Percentiles rank a stretch among this genome's conserved stretches.
Conservation (phyloP, 2,113 vertebrate genomes). For the Entosphenus tridentatus region DNA sequence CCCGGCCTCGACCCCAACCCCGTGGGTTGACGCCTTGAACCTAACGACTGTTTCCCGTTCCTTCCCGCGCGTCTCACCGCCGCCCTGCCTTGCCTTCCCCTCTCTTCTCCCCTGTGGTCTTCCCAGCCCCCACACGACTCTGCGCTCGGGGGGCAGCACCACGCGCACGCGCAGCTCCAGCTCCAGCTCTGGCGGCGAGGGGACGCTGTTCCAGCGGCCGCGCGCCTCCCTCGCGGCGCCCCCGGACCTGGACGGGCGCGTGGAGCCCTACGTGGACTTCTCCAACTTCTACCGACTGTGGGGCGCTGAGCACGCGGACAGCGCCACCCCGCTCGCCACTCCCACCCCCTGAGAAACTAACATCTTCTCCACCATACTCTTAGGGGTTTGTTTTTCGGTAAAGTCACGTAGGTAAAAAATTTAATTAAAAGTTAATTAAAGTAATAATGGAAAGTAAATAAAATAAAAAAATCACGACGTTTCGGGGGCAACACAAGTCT, state of each 20-base stretch:
- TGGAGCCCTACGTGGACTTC: slow-evolving; percentile 91
- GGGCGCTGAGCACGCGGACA: slow-evolving; percentile 56
- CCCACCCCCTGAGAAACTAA: background rate
- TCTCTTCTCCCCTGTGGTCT: slow-evolving; percentile 8
- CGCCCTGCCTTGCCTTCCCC: slow-evolving; percentile 4
- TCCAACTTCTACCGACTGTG: slow-evolving; percentile 73
- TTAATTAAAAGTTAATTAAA: too few relatives aligned
- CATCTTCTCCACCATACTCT: too few relatives aligned
- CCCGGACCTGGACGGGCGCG: slow-evolving; percentile 67
- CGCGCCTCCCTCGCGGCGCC: slow-evolving; percentile 57
- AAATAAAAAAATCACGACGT: too few relatives aligned
- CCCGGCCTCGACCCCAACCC: too few relatives aligned
- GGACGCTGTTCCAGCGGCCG: slow-evolving; percentile 61
- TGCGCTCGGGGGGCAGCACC: slow-evolving; percentile 85
- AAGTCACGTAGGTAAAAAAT: too few relatives aligned
- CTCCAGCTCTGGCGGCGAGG: slow-evolving; percentile 30
- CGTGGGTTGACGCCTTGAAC: too few relatives aligned
- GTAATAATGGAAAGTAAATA: too few relatives aligned
- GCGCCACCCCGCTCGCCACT: background rate
- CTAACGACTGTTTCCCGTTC: too few relatives aligned
- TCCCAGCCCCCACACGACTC: slow-evolving; percentile 69
- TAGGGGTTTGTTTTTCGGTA: too few relatives aligned
- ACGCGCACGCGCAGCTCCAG: slow-evolving; percentile 83
- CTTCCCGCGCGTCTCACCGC: background rate
- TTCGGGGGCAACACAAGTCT: too few relatives aligned